A percentile compares a stretch with the other conserved stretches of the same genome.
These are phyloP conservation scores for Noctua comes DNA, from an alignment of 2,888 invertebrate species.

Conservation along the genomic window DNA sequence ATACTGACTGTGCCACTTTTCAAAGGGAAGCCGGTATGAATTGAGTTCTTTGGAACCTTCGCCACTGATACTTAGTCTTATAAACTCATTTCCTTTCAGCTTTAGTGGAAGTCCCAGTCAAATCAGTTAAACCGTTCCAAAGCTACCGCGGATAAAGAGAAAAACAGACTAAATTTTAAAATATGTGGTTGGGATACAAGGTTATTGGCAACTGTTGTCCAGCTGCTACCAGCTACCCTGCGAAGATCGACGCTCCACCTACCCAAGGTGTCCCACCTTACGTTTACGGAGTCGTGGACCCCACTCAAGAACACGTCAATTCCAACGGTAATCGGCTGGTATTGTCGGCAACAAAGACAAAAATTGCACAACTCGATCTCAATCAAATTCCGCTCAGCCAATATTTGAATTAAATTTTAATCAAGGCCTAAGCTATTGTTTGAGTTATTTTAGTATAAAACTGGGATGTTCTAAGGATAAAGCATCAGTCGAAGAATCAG, in stretches of 20 bases:
- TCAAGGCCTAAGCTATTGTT: conserved; percentile 73
- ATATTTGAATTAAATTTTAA: conserved; percentile 58
- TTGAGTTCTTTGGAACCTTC: no score
- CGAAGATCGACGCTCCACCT: neutral
- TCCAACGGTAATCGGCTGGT: neutral
- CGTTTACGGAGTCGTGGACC: no score
- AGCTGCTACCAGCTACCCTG: neutral
- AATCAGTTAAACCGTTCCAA: neutral
- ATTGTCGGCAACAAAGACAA: neutral
- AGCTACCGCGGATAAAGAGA: neutral
- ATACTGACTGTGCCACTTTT: no score
- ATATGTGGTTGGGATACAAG: neutral
- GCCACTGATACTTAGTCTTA: neutral
- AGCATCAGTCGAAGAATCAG: conserved; percentile 75
- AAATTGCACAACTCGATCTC: conserved; percentile 49
- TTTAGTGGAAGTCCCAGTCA: neutral
- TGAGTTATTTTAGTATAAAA: conserved; percentile 81
- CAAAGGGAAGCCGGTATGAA: no score
- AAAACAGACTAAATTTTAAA: neutral
- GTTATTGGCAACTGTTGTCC: neutral
- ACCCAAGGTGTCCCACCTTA: neutral
- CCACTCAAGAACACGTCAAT: neutral
- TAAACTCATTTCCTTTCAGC: neutral
- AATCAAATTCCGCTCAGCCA: conserved; percentile 61
- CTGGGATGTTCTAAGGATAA: conserved; percentile 40